Evolutionary conservation across 2,797 vertebrate species (phyloP), one percentile per base, ranked within the genome.

Genomic region (Perodicticus potto): DNA sequence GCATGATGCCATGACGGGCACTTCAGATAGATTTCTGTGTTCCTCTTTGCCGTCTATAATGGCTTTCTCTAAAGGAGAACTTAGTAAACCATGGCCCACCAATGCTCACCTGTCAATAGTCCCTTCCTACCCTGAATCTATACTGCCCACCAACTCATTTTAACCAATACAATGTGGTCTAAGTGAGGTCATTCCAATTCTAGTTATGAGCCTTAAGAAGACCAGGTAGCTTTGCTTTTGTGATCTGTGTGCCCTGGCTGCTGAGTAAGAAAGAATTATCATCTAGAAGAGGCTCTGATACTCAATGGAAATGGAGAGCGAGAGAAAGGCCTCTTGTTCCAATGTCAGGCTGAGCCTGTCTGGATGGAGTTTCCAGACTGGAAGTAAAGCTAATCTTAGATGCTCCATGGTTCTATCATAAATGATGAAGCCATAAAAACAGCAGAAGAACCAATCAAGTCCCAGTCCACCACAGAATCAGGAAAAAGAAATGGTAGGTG

Each of bases 41-140:
- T 10, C 0, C 55, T n/a, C 5, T 22, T 23, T 69, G 8, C 10
- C 23, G 19, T 13, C 67, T 70, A 40, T 23, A 22, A 9, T 32
- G 23, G 22, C 72, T 25, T 7, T 77, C 43, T 63, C 34, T 29
- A 45, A 10, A 76, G 43, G 43, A 2, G 72, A 80, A 40, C 40
- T 11, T 0, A 7, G 40, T 37, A 37, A 37, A 40, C 1, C 17
- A 9, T 6, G 20, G 57, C 5, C 19, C 5, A 11, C 0, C 2
- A 17, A 32, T 20, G n/a, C n/a, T 0, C 19, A 32, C 7, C 43
- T 0, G 1, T 23, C 14, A 20, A 10, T 37, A 7, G 3, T 14
- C 8, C n/a, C 49, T 27, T 74, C 25, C 37, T n/a, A 20, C 19
- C 11, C 34, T n/a, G 59, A 40, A 27, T 37, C 53, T 69, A 34